These are phyloP conservation scores for Agriopis aurantiaria DNA, from an alignment of 2,888 invertebrate genomes.

Conservation along the genomic window DNA sequence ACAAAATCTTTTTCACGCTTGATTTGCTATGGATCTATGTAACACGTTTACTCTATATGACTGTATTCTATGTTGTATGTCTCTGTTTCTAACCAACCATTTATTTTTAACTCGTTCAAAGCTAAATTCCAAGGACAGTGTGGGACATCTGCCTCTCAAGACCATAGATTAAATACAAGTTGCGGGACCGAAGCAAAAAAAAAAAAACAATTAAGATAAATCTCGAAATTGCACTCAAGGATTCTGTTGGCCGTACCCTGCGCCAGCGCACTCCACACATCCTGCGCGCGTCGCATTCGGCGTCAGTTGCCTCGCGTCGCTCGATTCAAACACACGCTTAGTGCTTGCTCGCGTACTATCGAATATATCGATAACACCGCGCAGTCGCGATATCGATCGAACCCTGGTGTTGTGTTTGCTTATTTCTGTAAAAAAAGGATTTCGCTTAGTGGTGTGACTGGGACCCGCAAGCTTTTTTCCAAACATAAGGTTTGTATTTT, in stretches of 20 bases:
- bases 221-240: conserved; percentile 70
- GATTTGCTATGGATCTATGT: neutral
- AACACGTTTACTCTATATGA: neutral
- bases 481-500: conserved; percentile 60
- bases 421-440: conserved; percentile 54
- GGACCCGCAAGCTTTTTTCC: conserved; percentile 65
- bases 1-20: conserved; percentile 2
- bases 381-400: conserved; percentile 56
- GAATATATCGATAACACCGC: conserved; percentile 58
- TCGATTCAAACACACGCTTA: conserved; percentile 47
- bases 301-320: conserved; percentile 64
- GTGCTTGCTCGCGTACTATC: conserved; percentile 54
- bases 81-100: conserved; percentile 6
- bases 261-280: conserved; percentile 58
- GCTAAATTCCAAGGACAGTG: conserved; percentile 35
- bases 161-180: conserved; percentile 4
- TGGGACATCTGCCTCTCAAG: conserved; percentile 32
- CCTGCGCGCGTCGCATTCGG: conserved; percentile 46
- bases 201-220: conserved; percentile 62
- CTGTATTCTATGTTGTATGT: neutral
- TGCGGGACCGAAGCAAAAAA: conserved; percentile 39
- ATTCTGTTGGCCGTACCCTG: conserved; percentile 57
- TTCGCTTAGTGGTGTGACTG: conserved; percentile 62
- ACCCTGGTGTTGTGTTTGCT: conserved; percentile 63
- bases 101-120: conserved; percentile 5